Conservation (phyloP, 2,888 invertebrate species). For the Argyra leucocephala region DNA sequence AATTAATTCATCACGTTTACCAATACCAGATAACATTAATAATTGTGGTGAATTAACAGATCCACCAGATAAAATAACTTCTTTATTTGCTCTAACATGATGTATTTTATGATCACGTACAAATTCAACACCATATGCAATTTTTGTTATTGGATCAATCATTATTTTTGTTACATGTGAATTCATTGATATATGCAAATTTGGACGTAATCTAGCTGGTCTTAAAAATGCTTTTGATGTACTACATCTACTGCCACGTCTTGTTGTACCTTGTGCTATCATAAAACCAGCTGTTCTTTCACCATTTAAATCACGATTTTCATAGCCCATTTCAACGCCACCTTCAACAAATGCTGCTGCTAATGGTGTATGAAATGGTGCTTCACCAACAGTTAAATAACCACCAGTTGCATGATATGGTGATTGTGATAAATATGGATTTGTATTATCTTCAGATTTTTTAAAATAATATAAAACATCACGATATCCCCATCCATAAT, state of each 20-base stretch:
- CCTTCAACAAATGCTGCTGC: conserved; percentile 73
- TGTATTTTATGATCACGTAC: conserved; percentile 62
- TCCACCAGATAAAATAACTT: conserved; percentile 84
- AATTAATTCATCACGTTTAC: conserved; percentile 61
- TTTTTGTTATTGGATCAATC: conserved; percentile 61
- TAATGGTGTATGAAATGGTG: conserved; percentile 77
- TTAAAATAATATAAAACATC: conserved; percentile 76
- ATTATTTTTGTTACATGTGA: conserved; percentile 68
- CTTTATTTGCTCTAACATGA: conserved; percentile 67
- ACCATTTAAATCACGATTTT: conserved; percentile 79
- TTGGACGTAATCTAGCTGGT: conserved; percentile 67
- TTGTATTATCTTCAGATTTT: conserved; percentile 84
- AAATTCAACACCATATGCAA: conserved; percentile 76
- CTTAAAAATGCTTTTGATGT: conserved; percentile 80
- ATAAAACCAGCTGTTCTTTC: conserved; percentile 79
- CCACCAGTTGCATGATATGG: conserved; percentile 73
- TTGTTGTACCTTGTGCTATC: conserved; percentile 73
- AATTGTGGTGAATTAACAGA: conserved; percentile 89
- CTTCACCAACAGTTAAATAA: conserved; percentile 73
- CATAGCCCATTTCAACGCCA: conserved; percentile 74
- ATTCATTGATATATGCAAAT: conserved; percentile 75
- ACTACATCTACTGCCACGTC: conserved; percentile 76
- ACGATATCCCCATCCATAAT: conserved; percentile 77
- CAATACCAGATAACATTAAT: conserved; percentile 85
- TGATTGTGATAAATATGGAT: conserved; percentile 69